Conservation (phyloP, 2,797 vertebrate genomes). For the Sebastes trivittatus region DNA sequence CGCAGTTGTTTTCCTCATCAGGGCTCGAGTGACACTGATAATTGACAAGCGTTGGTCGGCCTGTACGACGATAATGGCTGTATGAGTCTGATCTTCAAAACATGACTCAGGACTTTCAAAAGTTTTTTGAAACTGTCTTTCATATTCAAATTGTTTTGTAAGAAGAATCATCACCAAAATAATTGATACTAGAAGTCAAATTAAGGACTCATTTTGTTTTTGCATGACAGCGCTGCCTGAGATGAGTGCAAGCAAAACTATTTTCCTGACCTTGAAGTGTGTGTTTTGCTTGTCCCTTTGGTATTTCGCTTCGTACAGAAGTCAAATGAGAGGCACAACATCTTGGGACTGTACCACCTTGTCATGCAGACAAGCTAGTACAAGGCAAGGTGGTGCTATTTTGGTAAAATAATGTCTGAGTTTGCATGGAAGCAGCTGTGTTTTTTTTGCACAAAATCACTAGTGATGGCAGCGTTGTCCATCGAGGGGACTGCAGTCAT, state of each 20-base stretch:
- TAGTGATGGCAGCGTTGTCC: neutral
- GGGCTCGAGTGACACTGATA: conserved; percentile 55
- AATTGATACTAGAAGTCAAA: conserved; percentile 21
- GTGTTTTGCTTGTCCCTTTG: conserved; percentile 25
- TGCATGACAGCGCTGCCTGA: neutral
- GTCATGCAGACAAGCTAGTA: neutral
- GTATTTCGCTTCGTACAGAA: conserved; percentile 27
- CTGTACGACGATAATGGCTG: conserved; percentile 29
- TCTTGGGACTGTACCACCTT: conserved; percentile 6
- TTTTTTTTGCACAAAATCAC: neutral
- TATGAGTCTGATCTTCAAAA: conserved; percentile 32
- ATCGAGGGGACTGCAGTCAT: neutral
- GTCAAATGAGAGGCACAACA: conserved; percentile 19
- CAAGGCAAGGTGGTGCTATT: conserved; percentile 2
- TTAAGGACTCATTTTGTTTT: neutral
- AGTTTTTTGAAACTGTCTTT: conserved; percentile 1
- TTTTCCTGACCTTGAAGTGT: conserved; percentile 51
- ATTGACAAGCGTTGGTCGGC: conserved; percentile 59
- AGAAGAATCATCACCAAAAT: neutral
- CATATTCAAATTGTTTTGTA: neutral
- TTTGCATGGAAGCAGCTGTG: neutral
- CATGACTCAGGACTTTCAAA: conserved; percentile 16
- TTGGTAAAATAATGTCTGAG: neutral
- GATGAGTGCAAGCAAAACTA: neutral
- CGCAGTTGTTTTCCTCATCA: conserved; percentile 60